These are phyloP conservation scores for Mustela lutreola DNA, from an alignment of 2,113 vertebrate genomes.

Conservation along the genomic window DNA sequence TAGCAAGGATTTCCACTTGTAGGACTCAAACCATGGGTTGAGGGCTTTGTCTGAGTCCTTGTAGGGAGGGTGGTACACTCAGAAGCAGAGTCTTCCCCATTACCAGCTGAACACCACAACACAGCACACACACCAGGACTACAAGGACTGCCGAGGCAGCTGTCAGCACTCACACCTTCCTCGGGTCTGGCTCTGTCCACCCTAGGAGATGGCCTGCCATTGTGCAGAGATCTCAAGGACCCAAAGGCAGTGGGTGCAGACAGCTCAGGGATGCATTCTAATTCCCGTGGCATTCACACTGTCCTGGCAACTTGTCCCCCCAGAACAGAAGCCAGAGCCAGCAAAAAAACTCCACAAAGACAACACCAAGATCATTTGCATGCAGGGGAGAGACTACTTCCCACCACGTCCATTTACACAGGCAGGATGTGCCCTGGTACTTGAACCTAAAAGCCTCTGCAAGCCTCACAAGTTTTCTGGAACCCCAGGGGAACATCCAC, in stretches of 20 bases:
- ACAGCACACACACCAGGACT: not conserved
- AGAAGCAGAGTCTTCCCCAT: not conserved
- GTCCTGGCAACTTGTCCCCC: constrained; percentile 68
- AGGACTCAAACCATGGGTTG: not conserved
- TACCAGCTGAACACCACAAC: not conserved
- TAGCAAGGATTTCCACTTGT: not conserved
- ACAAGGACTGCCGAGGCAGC: constrained; percentile 26
- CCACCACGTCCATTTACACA: constrained; percentile 23
- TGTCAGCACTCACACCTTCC: not conserved
- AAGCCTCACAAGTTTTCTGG: not conserved
- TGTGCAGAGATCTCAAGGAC: not conserved
- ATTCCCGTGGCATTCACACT: constrained; percentile 69
- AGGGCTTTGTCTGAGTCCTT: not conserved
- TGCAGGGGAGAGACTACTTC: constrained; percentile 36
- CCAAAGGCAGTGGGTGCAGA: not conserved
- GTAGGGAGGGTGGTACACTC: not conserved
- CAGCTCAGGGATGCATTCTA: constrained; percentile 39
- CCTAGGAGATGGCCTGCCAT: not conserved
- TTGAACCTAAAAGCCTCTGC: constrained; percentile 37
- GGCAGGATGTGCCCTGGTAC: constrained; percentile 26
- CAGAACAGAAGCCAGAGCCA: constrained; percentile 73
- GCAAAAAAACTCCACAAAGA: not conserved
- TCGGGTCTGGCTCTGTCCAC: not conserved
- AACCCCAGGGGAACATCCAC: constrained; percentile 7
- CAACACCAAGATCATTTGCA: constrained; percentile 65